Evolutionary conservation across 2,888 invertebrate genomes (phyloP).

Genomic region (Epirrhoe alternata): DNA sequence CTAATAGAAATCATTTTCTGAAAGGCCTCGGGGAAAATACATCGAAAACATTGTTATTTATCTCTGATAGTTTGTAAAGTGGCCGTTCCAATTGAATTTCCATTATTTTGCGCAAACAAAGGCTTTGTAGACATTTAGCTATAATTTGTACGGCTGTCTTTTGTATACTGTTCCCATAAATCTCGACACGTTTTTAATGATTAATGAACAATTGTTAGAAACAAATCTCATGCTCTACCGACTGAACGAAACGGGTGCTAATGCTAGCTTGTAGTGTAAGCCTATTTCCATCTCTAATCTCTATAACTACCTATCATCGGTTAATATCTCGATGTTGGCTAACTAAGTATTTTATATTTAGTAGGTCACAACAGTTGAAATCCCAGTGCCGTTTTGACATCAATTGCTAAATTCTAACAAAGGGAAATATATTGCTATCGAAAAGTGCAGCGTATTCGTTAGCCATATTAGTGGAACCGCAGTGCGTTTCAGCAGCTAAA

Average conservation of each 20-base stretch:
- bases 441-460: background rate
- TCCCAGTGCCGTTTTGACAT: background rate
- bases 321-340: too few species aligned
- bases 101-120: constrained; percentile 1
- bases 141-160: background rate
- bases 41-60: background rate
- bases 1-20: background rate
- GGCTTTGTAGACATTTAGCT: background rate
- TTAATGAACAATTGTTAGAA: background rate
- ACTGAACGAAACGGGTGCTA: too few species aligned
- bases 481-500: background rate
- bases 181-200: background rate
- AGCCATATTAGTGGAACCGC: background rate
- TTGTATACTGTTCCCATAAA: background rate
- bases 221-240: too few species aligned
- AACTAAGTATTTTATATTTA: background rate
- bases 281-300: too few species aligned
- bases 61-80: background rate
- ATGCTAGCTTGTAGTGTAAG: too few species aligned
- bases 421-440: background rate
- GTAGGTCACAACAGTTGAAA: background rate
- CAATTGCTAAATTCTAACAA: background rate
- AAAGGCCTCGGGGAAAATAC: background rate
- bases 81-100: background rate
- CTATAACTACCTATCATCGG: too few species aligned